Base-by-base conservation (phyloP, 2,888 invertebrate species). In the Cataglyphis altisquamis region DNA sequence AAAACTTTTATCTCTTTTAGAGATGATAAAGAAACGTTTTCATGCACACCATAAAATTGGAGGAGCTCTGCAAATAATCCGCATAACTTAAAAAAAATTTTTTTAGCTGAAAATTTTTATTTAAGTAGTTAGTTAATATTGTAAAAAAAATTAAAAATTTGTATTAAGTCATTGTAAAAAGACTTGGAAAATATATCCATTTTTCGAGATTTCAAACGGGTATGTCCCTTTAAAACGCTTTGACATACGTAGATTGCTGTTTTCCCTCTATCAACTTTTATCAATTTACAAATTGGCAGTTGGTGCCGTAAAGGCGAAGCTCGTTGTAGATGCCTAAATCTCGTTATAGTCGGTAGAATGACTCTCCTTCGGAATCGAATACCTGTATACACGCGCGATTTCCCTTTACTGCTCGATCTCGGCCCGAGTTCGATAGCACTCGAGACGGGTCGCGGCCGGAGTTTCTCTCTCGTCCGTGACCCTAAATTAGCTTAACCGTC, bases 401-500 rank as follows among this genome's bases (percentile, higher is more conserved):
- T 82, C 83, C 67, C 67, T 82, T 82, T 73, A 57, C 64, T 39
- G 41, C 48, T 21, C 55, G 55, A 60, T 80, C 64, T 36, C 62
- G 62, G 36, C 8, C 48, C 21, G 32, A 62, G 83, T 83, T 87
- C 86, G 84, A 88, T 87, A 77, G 85, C 62, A 70, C 82, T 84
- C 77, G 80, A 81, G 82, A 74, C 70, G 45, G 63, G 57, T 39
- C 60, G 52, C 83, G 68, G 48, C n/a, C 12, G 41, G 39, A 25
- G 25, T 68, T 36, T 45, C 57, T 60, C 57, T 60, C 25, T n/a
- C 64, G 62, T 63, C 32, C 32, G 25, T 39, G 32, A 82, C 68
- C 62, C 78, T 84, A 89, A 88, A 88, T 88, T 88, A 88, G 88
- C 88, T 89, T 89, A 89, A 89, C 90, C 80, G 86, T 66, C 74